Percentiles rank a stretch among this genome's conserved stretches.
Conservation (phyloP, 53 echinoderm and acorn worm genomes). For the Holothuria leucospilota region DNA sequence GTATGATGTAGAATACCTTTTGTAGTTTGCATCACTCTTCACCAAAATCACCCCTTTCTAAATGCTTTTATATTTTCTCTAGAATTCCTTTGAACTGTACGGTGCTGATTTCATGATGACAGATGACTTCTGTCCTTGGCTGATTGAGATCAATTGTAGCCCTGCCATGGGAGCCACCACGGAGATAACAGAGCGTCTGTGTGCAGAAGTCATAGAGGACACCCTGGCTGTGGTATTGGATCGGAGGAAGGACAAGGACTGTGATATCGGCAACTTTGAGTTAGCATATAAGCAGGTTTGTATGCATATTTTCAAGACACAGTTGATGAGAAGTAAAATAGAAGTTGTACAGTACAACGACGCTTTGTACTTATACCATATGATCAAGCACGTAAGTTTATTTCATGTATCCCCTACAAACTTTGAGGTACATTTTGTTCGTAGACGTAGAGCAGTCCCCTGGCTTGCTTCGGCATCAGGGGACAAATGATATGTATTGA, state of each 20-base stretch:
- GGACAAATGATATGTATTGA: too few species aligned
- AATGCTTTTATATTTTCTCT: not conserved
- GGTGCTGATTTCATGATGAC: constrained; percentile 99
- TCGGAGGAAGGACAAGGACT: constrained; percentile 88
- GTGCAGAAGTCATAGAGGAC: constrained; percentile 94
- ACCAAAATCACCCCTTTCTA: too few species aligned
- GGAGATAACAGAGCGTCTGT: constrained; percentile 90
- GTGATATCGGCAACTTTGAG: constrained; percentile 91
- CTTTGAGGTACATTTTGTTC: too few species aligned
- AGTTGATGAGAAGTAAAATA: too few species aligned
- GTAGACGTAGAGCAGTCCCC: too few species aligned
- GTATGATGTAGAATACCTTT: too few species aligned
- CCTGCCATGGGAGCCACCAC: constrained; percentile 98
- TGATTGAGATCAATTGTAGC: constrained; percentile 97
- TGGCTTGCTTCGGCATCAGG: too few species aligned
- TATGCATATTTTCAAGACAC: not conserved
- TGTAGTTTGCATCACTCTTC: too few species aligned
- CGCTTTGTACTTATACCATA: too few species aligned
- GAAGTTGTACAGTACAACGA: too few species aligned
- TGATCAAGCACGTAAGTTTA: too few species aligned
- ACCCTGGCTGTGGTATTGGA: constrained; percentile 97
- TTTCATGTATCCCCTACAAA: too few species aligned
- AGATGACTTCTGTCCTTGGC: constrained; percentile 94
- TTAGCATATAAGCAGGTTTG: constrained; percentile 90
- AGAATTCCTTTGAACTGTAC: constrained; percentile 99